phyloP scores from a whole-genome alignment of 2,113 vertebrate genomes.

The Cyprinodon variegatus region DNA sequence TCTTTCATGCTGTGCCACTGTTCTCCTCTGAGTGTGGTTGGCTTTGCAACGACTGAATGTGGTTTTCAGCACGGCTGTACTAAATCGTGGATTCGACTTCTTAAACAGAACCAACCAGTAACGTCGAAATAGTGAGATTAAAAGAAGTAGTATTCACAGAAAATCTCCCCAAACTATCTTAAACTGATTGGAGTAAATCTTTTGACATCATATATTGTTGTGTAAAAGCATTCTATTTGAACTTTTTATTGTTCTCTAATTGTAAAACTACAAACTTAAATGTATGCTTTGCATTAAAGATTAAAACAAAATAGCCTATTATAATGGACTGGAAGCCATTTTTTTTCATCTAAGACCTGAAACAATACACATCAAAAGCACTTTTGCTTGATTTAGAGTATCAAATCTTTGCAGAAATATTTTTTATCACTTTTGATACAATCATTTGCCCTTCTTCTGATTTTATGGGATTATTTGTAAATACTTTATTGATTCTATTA shows the following conservation, averaged over 20 bases:
- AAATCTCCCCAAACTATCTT: conserved; percentile 7
- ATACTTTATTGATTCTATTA: too few relatives aligned
- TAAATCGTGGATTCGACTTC: conserved; percentile 53
- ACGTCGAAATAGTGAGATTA: conserved; percentile 22
- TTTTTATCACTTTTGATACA: too few relatives aligned
- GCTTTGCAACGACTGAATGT: conserved; percentile 51
- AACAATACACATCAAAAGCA: too few relatives aligned
- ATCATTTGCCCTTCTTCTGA: too few relatives aligned
- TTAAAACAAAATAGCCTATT: background rate
- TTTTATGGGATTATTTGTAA: too few relatives aligned
- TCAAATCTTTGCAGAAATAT: too few relatives aligned
- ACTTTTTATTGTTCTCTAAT: background rate
- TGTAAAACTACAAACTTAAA: background rate
- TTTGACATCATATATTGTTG: background rate
- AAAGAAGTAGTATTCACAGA: background rate
- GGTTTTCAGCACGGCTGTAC: conserved; percentile 42
- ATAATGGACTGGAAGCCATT: too few relatives aligned
- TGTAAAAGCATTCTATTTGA: background rate
- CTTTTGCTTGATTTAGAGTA: too few relatives aligned
- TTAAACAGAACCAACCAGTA: conserved; percentile 23
- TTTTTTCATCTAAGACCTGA: too few relatives aligned
- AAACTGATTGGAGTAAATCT: background rate
- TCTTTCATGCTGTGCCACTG: conserved; percentile 59
- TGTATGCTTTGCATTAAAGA: background rate
- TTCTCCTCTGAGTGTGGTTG: conserved; percentile 53